phyloP scores from a whole-genome alignment of 2,797 vertebrate species.

The Ctenosaura bakeri region DNA sequence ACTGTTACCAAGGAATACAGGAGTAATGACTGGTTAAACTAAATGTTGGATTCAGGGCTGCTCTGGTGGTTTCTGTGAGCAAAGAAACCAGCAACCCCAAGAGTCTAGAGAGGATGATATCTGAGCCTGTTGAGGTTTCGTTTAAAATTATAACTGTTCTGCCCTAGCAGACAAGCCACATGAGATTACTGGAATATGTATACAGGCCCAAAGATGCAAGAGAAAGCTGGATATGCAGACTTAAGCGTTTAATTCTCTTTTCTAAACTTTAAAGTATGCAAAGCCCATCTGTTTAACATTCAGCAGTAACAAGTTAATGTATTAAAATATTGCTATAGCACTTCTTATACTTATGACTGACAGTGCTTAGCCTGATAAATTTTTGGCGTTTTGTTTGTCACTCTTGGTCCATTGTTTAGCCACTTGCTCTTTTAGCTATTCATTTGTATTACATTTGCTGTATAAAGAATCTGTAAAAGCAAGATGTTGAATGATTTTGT shows the following conservation, averaged over 20 bases:
- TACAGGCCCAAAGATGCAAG: slow-evolving; percentile 17
- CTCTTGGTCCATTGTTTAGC: background rate
- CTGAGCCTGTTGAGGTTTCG: slow-evolving; percentile 37
- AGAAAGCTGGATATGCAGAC: slow-evolving; percentile 13
- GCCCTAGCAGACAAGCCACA: background rate
- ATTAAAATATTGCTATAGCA: slow-evolving; percentile 1
- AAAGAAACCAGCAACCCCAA: background rate
- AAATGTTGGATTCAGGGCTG: slow-evolving; percentile 37
- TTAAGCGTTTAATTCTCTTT: slow-evolving; percentile 17
- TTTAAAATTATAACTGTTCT: slow-evolving; percentile 35
- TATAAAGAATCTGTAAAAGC: slow-evolving; percentile 16
- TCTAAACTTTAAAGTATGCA: slow-evolving; percentile 20
- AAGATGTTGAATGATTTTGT: background rate
- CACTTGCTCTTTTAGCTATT: background rate
- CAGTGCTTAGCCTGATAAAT: slow-evolving; percentile 1
- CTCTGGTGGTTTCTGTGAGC: slow-evolving; percentile 33
- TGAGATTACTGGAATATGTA: slow-evolving; percentile 16
- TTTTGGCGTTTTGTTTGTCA: background rate
- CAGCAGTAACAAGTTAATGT: background rate
- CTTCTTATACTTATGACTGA: background rate
- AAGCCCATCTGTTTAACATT: slow-evolving; percentile 27
- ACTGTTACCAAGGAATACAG: slow-evolving; percentile 15
- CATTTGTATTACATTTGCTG: background rate
- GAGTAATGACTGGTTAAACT: slow-evolving; percentile 34
- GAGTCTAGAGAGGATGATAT: background rate